Evolutionary conservation across 2,113 vertebrate species (phyloP), one percentile per base, ranked within the genome.

Genomic region (Rattus rattus): DNA sequence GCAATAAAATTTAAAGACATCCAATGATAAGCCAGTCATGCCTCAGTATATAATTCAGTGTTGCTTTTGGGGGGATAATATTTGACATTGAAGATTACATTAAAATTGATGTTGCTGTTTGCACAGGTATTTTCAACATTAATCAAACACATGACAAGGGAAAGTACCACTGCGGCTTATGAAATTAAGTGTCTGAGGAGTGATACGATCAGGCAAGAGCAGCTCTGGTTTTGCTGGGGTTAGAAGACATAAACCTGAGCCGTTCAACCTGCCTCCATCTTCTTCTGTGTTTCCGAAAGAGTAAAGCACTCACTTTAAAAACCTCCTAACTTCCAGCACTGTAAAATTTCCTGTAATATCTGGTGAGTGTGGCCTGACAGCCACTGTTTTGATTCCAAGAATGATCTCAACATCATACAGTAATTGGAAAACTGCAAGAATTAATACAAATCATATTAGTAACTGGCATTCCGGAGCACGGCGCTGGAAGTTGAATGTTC

Each of bases 61-160:
- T 61, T 88, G 14, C 12, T 79, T 85, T 95, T 79, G 76, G 69
- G 47, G 93, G 84, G 88, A 96, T 90, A 85, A 85, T 94, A 81
- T 96, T 95, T 93, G 92, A 92, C 33, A 65, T 70, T 33, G 72
- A 91, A 79, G 88, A 93, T 90, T 88, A 94, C 39, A 94, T 95
- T 97, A 92, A 92, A 94, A 95, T 92, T 94, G 88, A 96, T 94
- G 85, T 88, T 92, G 19, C 28, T 95, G 52, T 95, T 94, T 96
- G 52, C 91, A 77, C 36, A 91, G 92, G 63, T 90, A 94, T 92
- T 94, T 95, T 95, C 83, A 96, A 92, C 88, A 93, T 92, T 95
- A 93, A 81, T 94, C 80, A 92, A 84, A 88, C 33, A 65, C n/a
- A 84, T 20, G 59, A 49, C 22, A 69, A 49, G 52, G 30, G 22